These are phyloP conservation scores for Formica exsecta DNA, from an alignment of 1,140 invertebrate genomes.

Conservation along the genomic window DNA sequence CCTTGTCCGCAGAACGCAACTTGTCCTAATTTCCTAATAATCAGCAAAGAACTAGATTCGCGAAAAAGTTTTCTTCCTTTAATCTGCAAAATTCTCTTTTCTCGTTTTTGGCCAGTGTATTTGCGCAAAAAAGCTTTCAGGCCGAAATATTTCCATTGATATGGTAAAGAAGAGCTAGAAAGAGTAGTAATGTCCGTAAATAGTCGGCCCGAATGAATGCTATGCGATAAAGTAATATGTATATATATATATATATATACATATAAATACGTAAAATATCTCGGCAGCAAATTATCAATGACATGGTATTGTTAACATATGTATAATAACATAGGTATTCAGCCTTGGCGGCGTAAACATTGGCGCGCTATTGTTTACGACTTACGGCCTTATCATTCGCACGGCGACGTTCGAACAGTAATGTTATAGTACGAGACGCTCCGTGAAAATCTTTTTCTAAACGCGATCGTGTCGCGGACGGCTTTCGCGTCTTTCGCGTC, in stretches of 20 bases:
- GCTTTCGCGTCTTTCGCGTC: too few species aligned
- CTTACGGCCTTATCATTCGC: too few species aligned
- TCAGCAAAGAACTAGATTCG: background rate
- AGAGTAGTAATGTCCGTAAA: constrained; percentile 17
- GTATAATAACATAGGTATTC: too few species aligned
- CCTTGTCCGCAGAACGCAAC: background rate
- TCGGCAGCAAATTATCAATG: too few species aligned
- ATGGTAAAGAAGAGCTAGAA: constrained; percentile 7
- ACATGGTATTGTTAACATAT: too few species aligned
- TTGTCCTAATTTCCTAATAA: constrained; percentile 6
- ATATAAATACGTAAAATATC: too few species aligned
- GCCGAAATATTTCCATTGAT: constrained; percentile 12
- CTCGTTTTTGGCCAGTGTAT: background rate
- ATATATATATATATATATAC: background rate
- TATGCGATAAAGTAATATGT: background rate
- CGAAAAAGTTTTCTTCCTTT: constrained; percentile 19
- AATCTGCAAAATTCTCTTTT: background rate
- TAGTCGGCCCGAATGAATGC: constrained; percentile 1
- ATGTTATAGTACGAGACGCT: too few species aligned
- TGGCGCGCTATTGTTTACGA: too few species aligned
- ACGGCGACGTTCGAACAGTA: too few species aligned
- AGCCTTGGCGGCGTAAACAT: too few species aligned
- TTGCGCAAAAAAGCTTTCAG: background rate
- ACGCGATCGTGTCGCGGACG: too few species aligned
- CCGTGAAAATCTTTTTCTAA: too few species aligned